Percentiles rank a stretch among this genome's conserved stretches.
These are phyloP conservation scores for Gonocerus acuteangulatus DNA, from an alignment of 2,888 invertebrate genomes.

Conservation along the genomic window DNA sequence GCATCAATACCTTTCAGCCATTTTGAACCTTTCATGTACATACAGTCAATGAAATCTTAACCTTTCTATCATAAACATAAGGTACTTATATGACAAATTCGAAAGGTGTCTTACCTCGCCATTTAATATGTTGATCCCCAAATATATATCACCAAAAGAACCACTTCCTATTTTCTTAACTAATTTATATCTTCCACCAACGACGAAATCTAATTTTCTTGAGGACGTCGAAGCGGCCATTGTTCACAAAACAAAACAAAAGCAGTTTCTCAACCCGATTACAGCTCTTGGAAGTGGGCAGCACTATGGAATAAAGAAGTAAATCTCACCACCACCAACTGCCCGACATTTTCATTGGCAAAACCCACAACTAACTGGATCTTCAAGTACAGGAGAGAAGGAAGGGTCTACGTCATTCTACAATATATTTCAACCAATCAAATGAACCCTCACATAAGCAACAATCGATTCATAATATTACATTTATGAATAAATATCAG, in stretches of 20 bases:
- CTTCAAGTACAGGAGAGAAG: conserved; percentile 13
- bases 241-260: conserved; percentile 3
- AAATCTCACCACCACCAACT: conserved; percentile 8
- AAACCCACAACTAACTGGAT: conserved; percentile 24
- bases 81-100: no score
- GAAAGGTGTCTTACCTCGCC: conserved; percentile 62
- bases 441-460: neutral
- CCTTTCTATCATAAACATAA: neutral
- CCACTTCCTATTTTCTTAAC: conserved; percentile 78
- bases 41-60: conserved; percentile 3
- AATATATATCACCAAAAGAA: conserved; percentile 97
- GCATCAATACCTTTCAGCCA: conserved; percentile 25
- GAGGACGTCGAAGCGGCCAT: conserved; percentile 35
- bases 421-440: neutral
- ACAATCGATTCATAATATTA: conserved; percentile 5
- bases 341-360: conserved; percentile 18
- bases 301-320: neutral
- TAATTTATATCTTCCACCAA: conserved; percentile 48
- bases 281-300: neutral
- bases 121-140: conserved; percentile 84
- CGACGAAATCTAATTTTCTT: conserved; percentile 63
- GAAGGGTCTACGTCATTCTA: conserved; percentile 17
- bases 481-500: no score
- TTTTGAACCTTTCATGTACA: conserved; percentile 23
- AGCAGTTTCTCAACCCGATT: neutral